Evolutionary conservation across 2,113 vertebrate species (phyloP), one percentile per base, ranked within the genome.

Genomic region (Antennarius striatus): DNA sequence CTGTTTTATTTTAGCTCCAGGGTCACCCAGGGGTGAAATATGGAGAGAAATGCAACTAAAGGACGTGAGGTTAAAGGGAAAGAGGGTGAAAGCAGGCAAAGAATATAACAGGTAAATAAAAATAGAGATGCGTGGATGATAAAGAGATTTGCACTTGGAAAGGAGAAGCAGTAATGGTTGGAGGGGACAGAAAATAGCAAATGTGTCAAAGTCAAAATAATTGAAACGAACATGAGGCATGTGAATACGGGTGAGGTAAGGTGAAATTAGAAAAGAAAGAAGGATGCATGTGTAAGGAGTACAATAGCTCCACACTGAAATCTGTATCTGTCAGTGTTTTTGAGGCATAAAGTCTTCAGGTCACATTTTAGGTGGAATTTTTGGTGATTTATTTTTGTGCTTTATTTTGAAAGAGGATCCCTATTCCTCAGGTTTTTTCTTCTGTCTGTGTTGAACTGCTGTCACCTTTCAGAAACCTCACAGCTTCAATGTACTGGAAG

Each of bases 21-120:
- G 80, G 84, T 82, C 83, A 89, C 79, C 76, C 75, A 77, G 75
- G 78, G 87, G 90, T 88, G 81, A 88, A 81, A 77, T 84, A 73
- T 64, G 63, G 79, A 85, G 78, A 83, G 88, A 64, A 55, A 62
- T 74, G 84, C 81, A 82, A 83, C 73, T 80, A 81, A 85, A 85
- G 81, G 66, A 77, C 3, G 52, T 62, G 52, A 83, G 75, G 75
- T 68, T 61, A 58, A 1, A 72, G 71, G 63, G 49, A 56, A 61
- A 64, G 59, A 65, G 63, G 58, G 55, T 6, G 48, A 63, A 63
- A 40, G 47, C 47, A 10, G 14, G 29, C 40, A 28, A 62, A 15
- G 56, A 74, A 67, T 52, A 52, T 5, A 48, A 67, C 1, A 55
- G 63, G 43, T 46, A 50, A 79, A 73, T 63, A 71, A 30, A 69